Conservation (phyloP, 2,113 vertebrate species). For the Rhinolophus ferrumequinum region DNA sequence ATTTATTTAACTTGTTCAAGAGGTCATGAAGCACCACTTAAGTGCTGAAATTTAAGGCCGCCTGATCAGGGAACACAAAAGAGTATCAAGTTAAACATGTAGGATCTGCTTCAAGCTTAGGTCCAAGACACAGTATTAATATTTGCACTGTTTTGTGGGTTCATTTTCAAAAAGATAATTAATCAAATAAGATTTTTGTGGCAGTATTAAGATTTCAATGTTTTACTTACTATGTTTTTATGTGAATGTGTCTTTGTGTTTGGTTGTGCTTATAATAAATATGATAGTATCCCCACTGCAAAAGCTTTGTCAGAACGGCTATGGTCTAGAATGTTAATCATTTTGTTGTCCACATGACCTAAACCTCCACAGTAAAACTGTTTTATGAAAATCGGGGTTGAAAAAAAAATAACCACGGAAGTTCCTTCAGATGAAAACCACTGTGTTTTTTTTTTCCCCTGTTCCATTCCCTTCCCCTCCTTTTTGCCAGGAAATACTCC, state of each 20-base stretch:
- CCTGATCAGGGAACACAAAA: slow-evolving; percentile 42
- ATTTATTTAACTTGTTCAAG: slow-evolving; percentile 66
- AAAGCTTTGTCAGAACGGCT: background rate
- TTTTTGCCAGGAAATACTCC: background rate
- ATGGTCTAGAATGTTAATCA: background rate
- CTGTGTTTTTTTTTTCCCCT: background rate
- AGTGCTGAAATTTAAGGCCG: slow-evolving; percentile 21
- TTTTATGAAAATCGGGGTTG: slow-evolving; percentile 15
- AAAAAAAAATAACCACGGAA: background rate
- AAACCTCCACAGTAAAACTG: slow-evolving; percentile 16
- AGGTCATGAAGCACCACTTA: slow-evolving; percentile 34
- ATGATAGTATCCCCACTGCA: background rate
- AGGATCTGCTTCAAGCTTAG: slow-evolving; percentile 4
- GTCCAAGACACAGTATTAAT: background rate
- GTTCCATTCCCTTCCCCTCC: background rate
- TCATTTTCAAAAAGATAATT: slow-evolving; percentile 21
- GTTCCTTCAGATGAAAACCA: slow-evolving; percentile 11
- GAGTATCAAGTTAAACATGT: background rate
- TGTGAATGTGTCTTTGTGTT: background rate
- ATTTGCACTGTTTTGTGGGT: background rate
- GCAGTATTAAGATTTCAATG: slow-evolving; percentile 8
- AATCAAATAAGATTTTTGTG: slow-evolving; percentile 19
- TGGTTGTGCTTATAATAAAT: background rate
- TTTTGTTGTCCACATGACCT: background rate
- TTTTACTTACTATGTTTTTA: background rate